Base-by-base conservation (phyloP, 2,113 vertebrate genomes). In the Falcunculus frontatus region DNA sequence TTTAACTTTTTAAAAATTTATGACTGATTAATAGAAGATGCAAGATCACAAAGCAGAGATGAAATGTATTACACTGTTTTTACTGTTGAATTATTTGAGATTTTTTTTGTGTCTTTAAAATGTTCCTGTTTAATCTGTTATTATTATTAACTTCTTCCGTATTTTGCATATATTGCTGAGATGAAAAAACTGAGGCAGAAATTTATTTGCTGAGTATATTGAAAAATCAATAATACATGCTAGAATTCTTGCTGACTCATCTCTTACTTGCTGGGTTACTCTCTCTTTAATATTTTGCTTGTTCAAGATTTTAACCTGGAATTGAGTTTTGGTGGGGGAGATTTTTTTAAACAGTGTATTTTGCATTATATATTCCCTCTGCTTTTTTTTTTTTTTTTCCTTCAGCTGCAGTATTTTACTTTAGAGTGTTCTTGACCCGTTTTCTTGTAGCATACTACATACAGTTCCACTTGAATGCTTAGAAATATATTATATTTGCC, bases 391-490 rank as follows among this genome's bases (percentile, higher is more conserved):
- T 62, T 44, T 42, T 41, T 49, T 50, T 63, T 19, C 5, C 17
- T 78, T 91, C 39, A 78, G n/a, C 74, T 90, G 22, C 18, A 82
- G 33, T 49, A 63, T 39, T 80, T 92, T 90, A 80, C 57, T 96
- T 95, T 55, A 56, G 39, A 47, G 21, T 80, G 32, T 78, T 70
- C 50, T 84, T 76, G 56, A 90, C 47, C 92, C 1, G 3, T 94
- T 97, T 94, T 37, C 57, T 88, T 91, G 46, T 90, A 74, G 49
- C 46, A n/a, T 49, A 42, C 72, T 91, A 41, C 15, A 26, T 80
- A 37, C 37, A 89, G 86, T 95, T 97, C 89, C 80, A 93, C 89
- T 90, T 90, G 79, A 94, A 65, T 96, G 93, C 79, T 62, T 91
- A 95, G 80, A 89, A 64, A 89, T 80, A 35, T 30, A 52, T 94